Percentiles rank a stretch among this genome's conserved stretches.
Evolutionary conservation across 2,113 vertebrate genomes (phyloP).

Genomic region (Cochlearius cochlearius): DNA sequence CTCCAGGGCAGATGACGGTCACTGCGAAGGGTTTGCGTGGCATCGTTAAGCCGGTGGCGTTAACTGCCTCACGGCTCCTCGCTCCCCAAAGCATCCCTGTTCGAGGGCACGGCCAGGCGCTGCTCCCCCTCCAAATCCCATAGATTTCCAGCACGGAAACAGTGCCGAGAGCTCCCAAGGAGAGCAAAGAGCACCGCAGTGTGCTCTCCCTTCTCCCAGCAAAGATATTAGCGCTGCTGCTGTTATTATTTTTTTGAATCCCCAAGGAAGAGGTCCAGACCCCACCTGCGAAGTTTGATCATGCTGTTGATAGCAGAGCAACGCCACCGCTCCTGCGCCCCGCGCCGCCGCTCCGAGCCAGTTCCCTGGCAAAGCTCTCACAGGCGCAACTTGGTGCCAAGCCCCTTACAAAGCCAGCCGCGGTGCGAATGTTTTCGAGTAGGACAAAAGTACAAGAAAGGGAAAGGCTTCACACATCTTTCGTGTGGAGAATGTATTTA

Average conservation of each 20-base stretch:
- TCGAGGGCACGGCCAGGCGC: neutral
- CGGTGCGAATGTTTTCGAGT: neutral
- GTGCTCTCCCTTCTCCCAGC: neutral
- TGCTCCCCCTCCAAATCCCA: neutral
- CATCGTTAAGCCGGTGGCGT: neutral
- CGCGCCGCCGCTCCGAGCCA: rapidly evolving
- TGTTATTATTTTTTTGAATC: neutral
- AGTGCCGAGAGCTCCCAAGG: neutral
- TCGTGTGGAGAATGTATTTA: neutral
- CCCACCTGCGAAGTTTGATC: neutral
- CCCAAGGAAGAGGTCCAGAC: neutral
- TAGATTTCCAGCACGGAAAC: neutral
- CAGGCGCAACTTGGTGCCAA: neutral
- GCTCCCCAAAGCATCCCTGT: neutral
- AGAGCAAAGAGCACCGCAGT: neutral
- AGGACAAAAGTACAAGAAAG: neutral
- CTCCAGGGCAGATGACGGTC: rapidly evolving
- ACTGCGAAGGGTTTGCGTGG: neutral
- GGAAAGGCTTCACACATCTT: neutral
- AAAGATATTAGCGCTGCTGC: rapidly evolving
- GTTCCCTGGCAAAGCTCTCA: neutral
- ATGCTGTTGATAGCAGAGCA: neutral
- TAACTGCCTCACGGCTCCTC: rapidly evolving
- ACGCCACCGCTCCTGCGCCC: neutral
- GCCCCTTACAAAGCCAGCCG: neutral